These are phyloP conservation scores for Salvelinus namaycush DNA, from an alignment of 2,113 vertebrate species.

Conservation along the genomic window DNA sequence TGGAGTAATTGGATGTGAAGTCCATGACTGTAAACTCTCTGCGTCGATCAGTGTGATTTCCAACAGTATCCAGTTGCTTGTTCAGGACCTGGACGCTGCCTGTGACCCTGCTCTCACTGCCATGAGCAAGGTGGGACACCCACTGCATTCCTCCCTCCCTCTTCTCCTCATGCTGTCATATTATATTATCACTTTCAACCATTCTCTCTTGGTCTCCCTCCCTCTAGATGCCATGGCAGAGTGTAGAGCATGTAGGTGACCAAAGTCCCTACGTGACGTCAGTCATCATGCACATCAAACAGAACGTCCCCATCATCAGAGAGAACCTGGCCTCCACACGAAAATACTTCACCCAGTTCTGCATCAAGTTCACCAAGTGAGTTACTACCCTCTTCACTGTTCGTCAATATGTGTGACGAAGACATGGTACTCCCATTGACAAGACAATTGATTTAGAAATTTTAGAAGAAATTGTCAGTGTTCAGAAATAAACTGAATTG, in stretches of 20 bases:
- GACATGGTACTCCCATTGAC: too few species aligned
- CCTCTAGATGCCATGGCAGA: conserved; percentile 98
- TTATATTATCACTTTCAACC: background rate
- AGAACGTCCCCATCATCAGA: conserved; percentile 95
- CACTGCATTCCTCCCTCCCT: background rate
- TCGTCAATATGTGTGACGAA: background rate
- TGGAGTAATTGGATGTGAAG: background rate
- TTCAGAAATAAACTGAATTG: background rate
- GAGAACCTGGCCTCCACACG: conserved; percentile 96
- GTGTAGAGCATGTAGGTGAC: conserved; percentile 96
- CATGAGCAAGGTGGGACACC: conserved; percentile 92
- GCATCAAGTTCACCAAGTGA: conserved; percentile 99
- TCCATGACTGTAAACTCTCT: background rate
- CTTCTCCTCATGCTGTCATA: background rate
- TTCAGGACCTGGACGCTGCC: conserved; percentile 95
- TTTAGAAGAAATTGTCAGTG: too few species aligned
- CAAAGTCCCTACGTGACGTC: conserved; percentile 99
- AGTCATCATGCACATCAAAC: conserved; percentile 96
- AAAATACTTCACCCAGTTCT: conserved; percentile 99
- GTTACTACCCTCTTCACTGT: background rate
- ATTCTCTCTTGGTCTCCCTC: background rate
- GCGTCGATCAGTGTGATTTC: conserved; percentile 88
- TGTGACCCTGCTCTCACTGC: conserved; percentile 96
- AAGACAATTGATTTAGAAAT: too few species aligned
- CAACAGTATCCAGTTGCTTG: conserved; percentile 95